These are phyloP conservation scores for Isurus oxyrinchus DNA, from an alignment of 2,113 vertebrate genomes.

Conservation along the genomic window DNA sequence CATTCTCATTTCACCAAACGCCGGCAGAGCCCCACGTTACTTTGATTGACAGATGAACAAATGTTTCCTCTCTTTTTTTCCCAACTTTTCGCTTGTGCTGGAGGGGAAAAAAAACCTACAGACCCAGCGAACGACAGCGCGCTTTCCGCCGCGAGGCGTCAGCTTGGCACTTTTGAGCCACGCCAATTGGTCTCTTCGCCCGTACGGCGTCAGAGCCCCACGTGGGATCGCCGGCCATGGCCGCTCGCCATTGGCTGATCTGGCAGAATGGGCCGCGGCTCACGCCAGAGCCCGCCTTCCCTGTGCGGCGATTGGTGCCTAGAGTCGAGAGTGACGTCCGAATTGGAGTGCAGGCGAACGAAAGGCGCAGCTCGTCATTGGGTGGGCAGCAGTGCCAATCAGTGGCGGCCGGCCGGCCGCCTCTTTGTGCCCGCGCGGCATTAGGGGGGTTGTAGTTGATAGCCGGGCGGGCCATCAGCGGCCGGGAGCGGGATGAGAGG, in stretches of 20 bases:
- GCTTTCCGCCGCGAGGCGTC: accelerated
- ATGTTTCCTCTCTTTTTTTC: conserved; percentile 64
- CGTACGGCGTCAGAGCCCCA: conserved; percentile 49
- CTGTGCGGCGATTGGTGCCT: background rate
- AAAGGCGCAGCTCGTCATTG: background rate
- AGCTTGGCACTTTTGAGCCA: conserved; percentile 39
- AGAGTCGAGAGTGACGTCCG: background rate
- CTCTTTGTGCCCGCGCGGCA: conserved; percentile 37
- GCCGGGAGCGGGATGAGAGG: background rate
- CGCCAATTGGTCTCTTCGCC: conserved; percentile 44
- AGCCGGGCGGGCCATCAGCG: accelerated
- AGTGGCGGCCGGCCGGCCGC: background rate
- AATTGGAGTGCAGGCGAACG: no score
- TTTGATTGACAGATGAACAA: conserved; percentile 89
- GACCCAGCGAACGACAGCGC: conserved; percentile 54
- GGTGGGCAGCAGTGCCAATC: background rate
- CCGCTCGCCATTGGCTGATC: conserved; percentile 56
- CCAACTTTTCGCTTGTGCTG: conserved; percentile 55
- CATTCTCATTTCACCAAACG: conserved; percentile 45
- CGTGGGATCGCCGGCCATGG: conserved; percentile 52
- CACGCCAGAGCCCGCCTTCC: conserved; percentile 43
- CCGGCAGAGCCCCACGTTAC: conserved; percentile 74
- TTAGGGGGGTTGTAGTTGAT: conserved; percentile 55
- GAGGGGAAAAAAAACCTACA: conserved; percentile 52
- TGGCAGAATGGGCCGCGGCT: conserved; percentile 58